Conservation (phyloP, 64 coral and sea anemone species). For the Acropora yongei region DNA sequence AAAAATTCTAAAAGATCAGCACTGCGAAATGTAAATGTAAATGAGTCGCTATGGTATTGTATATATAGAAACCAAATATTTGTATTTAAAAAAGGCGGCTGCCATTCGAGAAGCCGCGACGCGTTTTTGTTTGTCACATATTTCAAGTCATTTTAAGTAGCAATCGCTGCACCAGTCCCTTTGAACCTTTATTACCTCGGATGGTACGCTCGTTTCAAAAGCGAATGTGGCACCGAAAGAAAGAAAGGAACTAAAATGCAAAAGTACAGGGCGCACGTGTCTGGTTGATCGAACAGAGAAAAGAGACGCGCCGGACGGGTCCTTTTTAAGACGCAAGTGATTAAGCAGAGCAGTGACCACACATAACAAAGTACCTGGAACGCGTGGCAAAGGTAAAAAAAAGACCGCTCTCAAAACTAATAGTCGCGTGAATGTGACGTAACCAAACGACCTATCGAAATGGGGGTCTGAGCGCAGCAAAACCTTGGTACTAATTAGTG, state of each 20-base stretch:
- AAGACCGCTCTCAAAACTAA: slow-evolving; percentile 13
- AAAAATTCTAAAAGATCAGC: too few species aligned
- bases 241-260: not conserved
- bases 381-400: slow-evolving; percentile 7
- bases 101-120: not conserved
- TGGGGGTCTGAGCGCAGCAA: not conserved
- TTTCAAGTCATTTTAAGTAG: not conserved
- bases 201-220: not conserved
- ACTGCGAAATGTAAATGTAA: too few species aligned
- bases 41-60: too few species aligned
- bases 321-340: not conserved
- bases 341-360: not conserved
- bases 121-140: not conserved
- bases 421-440: not conserved
- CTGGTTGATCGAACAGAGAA: not conserved
- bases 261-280: not conserved
- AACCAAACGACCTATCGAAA: not conserved
- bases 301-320: not conserved
- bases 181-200: slow-evolving; percentile 25
- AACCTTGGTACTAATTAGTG: not conserved
- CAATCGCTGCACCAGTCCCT: slow-evolving; percentile 16
- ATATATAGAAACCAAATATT: too few species aligned
- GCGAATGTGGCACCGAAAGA: slow-evolving; percentile 27
- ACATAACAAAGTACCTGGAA: slow-evolving; percentile 15
- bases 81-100: too few species aligned